Evolutionary conservation across 2,888 invertebrate genomes (phyloP), one percentile per base, ranked within the genome.

Genomic region (Eumerus sabulonum): DNA sequence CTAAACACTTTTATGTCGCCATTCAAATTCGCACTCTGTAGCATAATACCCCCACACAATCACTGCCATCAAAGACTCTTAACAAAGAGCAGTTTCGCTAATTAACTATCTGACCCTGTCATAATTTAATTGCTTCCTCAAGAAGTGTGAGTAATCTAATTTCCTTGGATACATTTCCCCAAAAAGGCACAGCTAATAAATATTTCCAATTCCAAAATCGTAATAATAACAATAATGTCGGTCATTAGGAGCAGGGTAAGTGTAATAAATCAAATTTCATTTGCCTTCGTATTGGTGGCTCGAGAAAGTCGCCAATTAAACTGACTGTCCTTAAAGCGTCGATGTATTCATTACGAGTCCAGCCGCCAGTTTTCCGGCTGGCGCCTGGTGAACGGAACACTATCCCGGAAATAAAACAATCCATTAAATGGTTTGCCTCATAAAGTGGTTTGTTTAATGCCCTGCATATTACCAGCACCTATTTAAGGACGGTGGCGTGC

Each of bases 81-180:
- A 51, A 51, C 9, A 36, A 14, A 17, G 16, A 16, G 50, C 53
- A 17, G 42, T 42, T 17, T 51, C 14, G 50, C 27, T 12, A 56
- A 17, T 27, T 59, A 76, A 76, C 70, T 70, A 76, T 47, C 60
- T 71, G 76, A 76, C 76, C 76, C 60, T 76, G 59, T 76, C 59
- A 53, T 71, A 76, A 76, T 71, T 62, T 56, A 66, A 76, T 66
- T 71, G 40, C 50, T n/a, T 18, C 14, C 11, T 54, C 16, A 14
- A 54, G 36, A 47, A 19, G 16, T n/a, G 18, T 13, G 18, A 14
- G 27, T 54, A 47, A 47, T 17, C 36, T 40, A 47, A 56, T 40
- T 67, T 42, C 16, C 9, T 45, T 3, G 16, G 36, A 60, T 18
- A 45, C 44, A 35, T 42, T 60, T 17, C 42, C 27, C 36, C 27